A percentile compares a stretch with the other conserved stretches of the same genome.
These are phyloP conservation scores for Grapholita molesta DNA, from an alignment of 1,140 invertebrate species.

Conservation along the genomic window DNA sequence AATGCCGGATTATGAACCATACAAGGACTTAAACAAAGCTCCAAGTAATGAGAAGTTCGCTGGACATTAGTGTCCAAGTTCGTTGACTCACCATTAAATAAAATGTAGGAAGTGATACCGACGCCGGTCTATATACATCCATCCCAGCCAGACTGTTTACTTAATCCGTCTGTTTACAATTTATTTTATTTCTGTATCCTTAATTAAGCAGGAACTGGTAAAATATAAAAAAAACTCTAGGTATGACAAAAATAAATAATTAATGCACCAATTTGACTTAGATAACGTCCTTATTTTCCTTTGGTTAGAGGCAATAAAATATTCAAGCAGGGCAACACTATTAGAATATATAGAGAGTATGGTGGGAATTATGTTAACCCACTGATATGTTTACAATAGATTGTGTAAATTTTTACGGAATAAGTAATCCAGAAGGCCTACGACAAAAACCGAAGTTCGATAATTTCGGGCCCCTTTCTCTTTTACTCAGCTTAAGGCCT, in stretches of 20 bases:
- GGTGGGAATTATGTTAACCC: no score
- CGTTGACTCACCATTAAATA: slow-evolving; percentile 47
- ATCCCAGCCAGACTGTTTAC: slow-evolving; percentile 40
- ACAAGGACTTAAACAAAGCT: neutral
- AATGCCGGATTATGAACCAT: neutral
- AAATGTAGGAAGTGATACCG: slow-evolving; percentile 46
- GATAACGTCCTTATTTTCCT: no score
- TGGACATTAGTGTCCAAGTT: slow-evolving; percentile 23
- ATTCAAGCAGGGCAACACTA: no score
- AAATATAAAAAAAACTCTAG: neutral
- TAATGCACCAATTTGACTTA: no score
- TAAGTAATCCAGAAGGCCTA: no score
- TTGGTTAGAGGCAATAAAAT: no score
- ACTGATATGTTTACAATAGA: no score
- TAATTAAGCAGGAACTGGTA: slow-evolving; percentile 14
- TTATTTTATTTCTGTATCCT: slow-evolving; percentile 25
- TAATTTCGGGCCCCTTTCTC: no score
- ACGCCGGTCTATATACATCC: slow-evolving; percentile 22
- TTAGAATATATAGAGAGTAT: no score
- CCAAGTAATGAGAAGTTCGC: neutral
- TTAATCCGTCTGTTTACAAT: slow-evolving; percentile 32
- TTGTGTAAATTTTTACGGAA: no score
- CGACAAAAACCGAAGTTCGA: no score
- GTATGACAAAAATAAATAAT: neutral
- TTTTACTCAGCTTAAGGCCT: no score